Evolutionary conservation across 2,888 invertebrate genomes (phyloP).

Genomic region (Morpho achilles): DNA sequence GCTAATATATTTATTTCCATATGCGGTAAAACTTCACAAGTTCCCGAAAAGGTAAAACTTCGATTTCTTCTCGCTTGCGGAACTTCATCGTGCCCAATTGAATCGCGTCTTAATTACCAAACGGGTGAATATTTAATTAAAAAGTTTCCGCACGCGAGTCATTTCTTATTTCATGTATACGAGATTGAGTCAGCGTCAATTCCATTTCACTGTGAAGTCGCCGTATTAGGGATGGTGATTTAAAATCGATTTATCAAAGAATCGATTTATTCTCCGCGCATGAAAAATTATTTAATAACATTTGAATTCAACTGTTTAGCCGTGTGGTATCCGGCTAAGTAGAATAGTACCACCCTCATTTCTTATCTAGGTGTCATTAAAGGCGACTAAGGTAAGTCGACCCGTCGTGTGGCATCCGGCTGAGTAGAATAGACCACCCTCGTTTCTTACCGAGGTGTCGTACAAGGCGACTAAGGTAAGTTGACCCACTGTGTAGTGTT

Average conservation of each 20-base stretch:
- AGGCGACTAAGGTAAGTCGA: too few species aligned
- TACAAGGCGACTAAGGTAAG: too few species aligned
- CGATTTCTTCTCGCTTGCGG: slow-evolving; percentile 39
- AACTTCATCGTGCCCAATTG: slow-evolving; percentile 63
- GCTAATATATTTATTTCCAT: slow-evolving; percentile 38
- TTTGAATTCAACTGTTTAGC: not conserved
- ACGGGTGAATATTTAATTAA: slow-evolving; percentile 77
- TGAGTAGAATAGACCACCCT: too few species aligned
- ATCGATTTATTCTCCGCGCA: not conserved
- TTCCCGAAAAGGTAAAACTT: slow-evolving; percentile 8
- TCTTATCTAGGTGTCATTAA: too few species aligned
- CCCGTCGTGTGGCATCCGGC: too few species aligned
- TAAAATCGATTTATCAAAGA: slow-evolving; percentile 12
- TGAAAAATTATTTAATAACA: slow-evolving; percentile 4
- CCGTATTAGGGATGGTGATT: slow-evolving; percentile 22
- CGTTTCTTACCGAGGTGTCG: too few species aligned
- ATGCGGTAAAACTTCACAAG: slow-evolving; percentile 2
- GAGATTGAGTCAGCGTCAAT: slow-evolving; percentile 71
- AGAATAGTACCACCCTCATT: too few species aligned
- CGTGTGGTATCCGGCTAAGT: too few species aligned
- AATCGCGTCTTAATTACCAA: slow-evolving; percentile 75
- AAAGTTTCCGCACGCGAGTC: slow-evolving; percentile 75
- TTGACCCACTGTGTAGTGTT: too few species aligned
- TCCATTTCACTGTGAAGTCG: slow-evolving; percentile 64
- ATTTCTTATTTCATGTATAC: slow-evolving; percentile 76